Conservation (phyloP, 2,113 vertebrate species). For the Gymnocephalus cernua region DNA sequence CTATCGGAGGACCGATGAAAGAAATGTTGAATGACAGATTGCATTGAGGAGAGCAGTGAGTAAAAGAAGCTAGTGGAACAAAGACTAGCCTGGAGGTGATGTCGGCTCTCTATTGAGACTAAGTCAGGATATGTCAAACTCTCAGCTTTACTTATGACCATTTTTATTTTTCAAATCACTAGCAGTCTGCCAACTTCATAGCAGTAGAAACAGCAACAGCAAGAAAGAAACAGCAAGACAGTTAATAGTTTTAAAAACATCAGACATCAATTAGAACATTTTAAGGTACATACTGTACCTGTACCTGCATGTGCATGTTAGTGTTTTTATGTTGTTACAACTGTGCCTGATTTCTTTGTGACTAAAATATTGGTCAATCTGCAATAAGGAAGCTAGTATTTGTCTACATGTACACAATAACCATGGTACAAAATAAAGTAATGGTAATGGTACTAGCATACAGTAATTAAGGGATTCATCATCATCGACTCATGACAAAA, state of each 20-base stretch:
- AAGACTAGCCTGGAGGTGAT: neutral
- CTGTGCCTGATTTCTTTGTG: neutral
- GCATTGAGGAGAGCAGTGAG: neutral
- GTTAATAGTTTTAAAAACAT: neutral
- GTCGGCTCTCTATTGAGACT: neutral
- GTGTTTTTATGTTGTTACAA: no score
- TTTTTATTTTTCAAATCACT: no score
- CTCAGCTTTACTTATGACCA: neutral
- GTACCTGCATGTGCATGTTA: no score
- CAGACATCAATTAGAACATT: no score
- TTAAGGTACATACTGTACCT: no score
- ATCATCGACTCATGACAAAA: conserved; percentile 32
- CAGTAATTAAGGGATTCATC: neutral
- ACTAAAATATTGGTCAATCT: neutral
- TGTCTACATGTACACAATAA: neutral
- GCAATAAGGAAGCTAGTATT: neutral
- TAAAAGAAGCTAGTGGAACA: neutral
- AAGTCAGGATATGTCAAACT: neutral
- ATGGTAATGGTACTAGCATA: neutral
- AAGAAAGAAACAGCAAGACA: neutral
- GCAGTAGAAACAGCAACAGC: no score
- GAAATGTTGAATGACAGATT: neutral
- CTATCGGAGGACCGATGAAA: neutral
- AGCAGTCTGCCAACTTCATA: neutral
- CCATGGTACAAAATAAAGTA: neutral